Base-by-base conservation (phyloP, 2,888 invertebrate species). In the Apamea monoglypha region DNA sequence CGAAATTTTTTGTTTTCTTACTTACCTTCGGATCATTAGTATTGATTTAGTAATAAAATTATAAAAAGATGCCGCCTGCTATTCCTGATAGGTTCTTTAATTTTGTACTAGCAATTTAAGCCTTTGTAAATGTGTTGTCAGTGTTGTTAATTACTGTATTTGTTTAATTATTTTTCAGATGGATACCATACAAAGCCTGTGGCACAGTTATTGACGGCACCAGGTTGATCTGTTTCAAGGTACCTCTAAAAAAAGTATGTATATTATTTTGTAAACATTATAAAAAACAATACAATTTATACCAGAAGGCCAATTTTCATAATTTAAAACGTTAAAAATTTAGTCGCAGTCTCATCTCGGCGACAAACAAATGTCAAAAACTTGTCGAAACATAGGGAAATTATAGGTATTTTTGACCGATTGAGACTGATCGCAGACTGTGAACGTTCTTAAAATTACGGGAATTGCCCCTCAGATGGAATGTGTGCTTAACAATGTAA, bases 181-280 rank as follows among this genome's bases (percentile, higher is more conserved):
- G 98, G 98, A 92, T 97, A 88, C 95, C 97, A 14, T 98, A 98
- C 92, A 96, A 96, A 88, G 94, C 97, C 21, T 96, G 97, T 91
- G 98, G 98, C 53, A 94, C 96, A 72, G 96, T 97, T 36, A 98
- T 98, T 76, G 95, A 97, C 80, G 98, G 98, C 32, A 98, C 98
- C 8, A 97, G 97, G 86, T 97, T 98, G 87, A 95, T 98, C 89
- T 97, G 98, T 82, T 98, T 98, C 93, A 98, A 98, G 95, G 98
- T 98, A 53, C 98, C 98, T 36, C 90, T 97, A 2, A 92, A 90
- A 89, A 94, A 91, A 93, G 97, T 97, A 91, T 93, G 96, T 92
- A n/a, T 50, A 44, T 25, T 78, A 67, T 72, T 74, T 63, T 40
- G 53, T 50, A 76, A 68, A 67, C 21, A 40, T 36, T 50, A 7